Percentiles rank a stretch among this genome's conserved stretches.
Conservation (phyloP, 2,113 vertebrate genomes). For the Melanerpes aurifrons region DNA sequence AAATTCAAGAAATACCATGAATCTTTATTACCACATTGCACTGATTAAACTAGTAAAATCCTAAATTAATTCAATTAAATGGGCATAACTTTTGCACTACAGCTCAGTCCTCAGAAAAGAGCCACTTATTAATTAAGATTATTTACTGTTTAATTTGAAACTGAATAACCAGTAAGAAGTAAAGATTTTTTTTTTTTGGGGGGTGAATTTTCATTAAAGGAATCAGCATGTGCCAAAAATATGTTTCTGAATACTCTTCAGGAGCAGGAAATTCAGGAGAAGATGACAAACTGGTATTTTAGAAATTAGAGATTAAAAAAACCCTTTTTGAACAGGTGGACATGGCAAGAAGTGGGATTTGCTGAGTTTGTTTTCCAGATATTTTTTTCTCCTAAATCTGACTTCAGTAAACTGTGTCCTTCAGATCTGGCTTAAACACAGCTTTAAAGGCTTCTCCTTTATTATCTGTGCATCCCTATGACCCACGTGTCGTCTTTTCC, state of each 20-base stretch:
- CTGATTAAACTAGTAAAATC: constrained; percentile 2
- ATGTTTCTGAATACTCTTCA: not conserved
- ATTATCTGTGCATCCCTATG: not conserved
- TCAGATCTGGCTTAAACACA: not conserved
- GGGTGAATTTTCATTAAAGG: constrained; percentile 4
- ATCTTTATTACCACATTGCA: constrained; percentile 26
- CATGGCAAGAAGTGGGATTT: not conserved
- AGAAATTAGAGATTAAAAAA: not conserved
- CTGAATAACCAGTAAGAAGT: not conserved
- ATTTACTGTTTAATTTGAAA: constrained; percentile 23
- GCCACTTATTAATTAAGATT: constrained; percentile 19
- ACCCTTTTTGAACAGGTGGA: not conserved
- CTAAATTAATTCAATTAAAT: constrained; percentile 13
- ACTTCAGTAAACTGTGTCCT: not conserved
- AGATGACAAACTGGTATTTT: not conserved
- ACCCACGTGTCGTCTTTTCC: not conserved
- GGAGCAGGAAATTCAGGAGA: not conserved
- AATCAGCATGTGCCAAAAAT: not conserved
- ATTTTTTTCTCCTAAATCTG: not conserved
- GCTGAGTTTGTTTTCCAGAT: not conserved
- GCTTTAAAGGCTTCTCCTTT: not conserved
- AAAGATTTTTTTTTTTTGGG: not conserved
- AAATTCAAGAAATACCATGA: constrained; percentile 22
- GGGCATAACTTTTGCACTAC: not conserved
- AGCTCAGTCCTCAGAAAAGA: not conserved